Percentiles rank a stretch among this genome's conserved stretches.
These are phyloP conservation scores for Glyphotaelius pellucidus DNA, from an alignment of 2,888 invertebrate species.

Conservation along the genomic window DNA sequence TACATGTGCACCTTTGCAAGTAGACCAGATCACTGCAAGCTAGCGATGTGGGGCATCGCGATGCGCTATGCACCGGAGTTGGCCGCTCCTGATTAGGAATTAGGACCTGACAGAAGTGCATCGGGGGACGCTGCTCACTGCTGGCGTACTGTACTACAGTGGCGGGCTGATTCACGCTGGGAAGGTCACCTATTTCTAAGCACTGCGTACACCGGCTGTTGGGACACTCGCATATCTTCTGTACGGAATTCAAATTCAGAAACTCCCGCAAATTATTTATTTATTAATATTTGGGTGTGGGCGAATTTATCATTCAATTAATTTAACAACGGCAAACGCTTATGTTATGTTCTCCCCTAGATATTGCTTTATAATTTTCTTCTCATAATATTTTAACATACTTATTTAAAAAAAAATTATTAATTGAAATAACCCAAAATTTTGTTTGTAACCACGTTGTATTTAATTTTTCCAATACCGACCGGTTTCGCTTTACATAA, in stretches of 20 bases:
- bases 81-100: slow-evolving; percentile 4
- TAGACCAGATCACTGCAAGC: not conserved
- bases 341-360: too few relatives aligned
- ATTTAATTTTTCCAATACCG: too few relatives aligned
- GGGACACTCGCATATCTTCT: not conserved
- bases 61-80: slow-evolving; percentile 13
- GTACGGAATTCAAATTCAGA: not conserved
- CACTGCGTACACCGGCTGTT: not conserved
- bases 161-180: not conserved
- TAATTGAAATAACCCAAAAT: too few relatives aligned
- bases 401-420: too few relatives aligned
- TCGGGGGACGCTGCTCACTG: not conserved
- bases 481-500: too few relatives aligned
- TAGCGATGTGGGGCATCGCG: slow-evolving; percentile 22
- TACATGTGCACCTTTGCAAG: not conserved
- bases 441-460: too few relatives aligned
- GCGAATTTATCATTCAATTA: too few relatives aligned
- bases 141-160: not conserved
- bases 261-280: too few relatives aligned
- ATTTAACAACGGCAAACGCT: too few relatives aligned
- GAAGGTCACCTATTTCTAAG: slow-evolving; percentile 28
- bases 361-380: too few relatives aligned
- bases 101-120: not conserved
- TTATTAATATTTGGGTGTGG: too few relatives aligned
- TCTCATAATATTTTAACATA: too few relatives aligned